Evolutionary conservation across 2,888 invertebrate species (phyloP), one percentile per base, ranked within the genome.

Genomic region (Ptychoptera albimana): DNA sequence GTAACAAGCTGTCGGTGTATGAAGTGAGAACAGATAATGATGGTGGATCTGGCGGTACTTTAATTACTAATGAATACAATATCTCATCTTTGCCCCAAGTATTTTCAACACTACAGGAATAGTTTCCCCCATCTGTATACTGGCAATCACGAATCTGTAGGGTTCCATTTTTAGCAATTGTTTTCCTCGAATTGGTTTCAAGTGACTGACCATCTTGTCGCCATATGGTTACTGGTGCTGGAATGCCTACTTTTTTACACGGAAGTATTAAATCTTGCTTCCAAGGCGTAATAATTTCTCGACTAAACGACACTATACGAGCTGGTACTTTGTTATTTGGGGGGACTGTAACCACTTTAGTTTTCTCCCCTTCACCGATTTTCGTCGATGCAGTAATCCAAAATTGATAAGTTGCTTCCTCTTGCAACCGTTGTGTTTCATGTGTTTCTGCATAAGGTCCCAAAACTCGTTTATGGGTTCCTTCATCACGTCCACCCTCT

Each of bases 11-110:
- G 58, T 87, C 86, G 1, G 82, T 82, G 54, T 86, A 87, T 1
- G 84, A 77, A 53, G 84, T 83, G 3, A 84, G 77, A 1, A 91
- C 82, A 10, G 78, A 79, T 30, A 92, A 66, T 32, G 79, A 74
- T 2, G 92, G 91, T 1, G 88, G 81, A 49, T 85, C 85, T 0
- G 91, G 92, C 5, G 91, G 88, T 43, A 88, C 87, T 64, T 79
- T 70, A 42, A 79, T 77, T 53, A 75, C 53, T 47, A 66, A 55
- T 46, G 75, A 75, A 61, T 88, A 88, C 0, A 80, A 75, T 48
- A 89, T 85, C 54, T 83, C 82, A 62, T 88, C 89, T 45, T 75
- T 75, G 2, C 88, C 88, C 64, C 85, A 79, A 9, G 73, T 72
- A 60, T 93, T 92, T 57, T 86, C 84, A 1, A 88, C 88, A 32